These are phyloP conservation scores for Watsonalla cultraria DNA, from an alignment of 2,888 invertebrate genomes.

Conservation along the genomic window DNA sequence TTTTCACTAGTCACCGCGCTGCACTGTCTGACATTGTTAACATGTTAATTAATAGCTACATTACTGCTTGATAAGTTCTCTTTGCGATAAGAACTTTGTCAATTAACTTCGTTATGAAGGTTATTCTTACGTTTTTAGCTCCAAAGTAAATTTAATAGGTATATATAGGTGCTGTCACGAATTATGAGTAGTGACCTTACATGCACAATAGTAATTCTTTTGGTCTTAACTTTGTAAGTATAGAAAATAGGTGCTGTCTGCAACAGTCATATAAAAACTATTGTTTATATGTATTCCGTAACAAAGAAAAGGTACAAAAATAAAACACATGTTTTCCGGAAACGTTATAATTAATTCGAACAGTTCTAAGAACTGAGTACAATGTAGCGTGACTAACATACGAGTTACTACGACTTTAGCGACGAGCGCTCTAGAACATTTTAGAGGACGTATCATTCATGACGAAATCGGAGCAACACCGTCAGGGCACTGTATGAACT, in stretches of 20 bases:
- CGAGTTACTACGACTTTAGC: background rate
- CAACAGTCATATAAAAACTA: too few species aligned
- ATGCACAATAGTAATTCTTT: too few species aligned
- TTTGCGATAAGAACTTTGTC: background rate
- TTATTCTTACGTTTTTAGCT: background rate
- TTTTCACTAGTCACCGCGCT: background rate
- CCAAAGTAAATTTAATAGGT: too few species aligned
- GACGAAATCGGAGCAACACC: constrained; percentile 49
- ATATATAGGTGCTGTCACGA: too few species aligned
- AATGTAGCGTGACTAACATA: background rate
- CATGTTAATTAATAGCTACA: background rate
- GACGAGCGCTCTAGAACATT: background rate
- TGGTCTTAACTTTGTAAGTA: too few species aligned
- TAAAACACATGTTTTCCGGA: background rate
- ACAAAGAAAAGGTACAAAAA: background rate
- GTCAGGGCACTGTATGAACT: constrained; percentile 66
- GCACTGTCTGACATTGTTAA: background rate
- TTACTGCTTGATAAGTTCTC: background rate
- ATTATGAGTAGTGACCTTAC: too few species aligned
- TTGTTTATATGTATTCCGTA: background rate
- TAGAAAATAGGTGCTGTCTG: too few species aligned
- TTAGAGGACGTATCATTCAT: constrained; percentile 8
- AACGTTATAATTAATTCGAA: background rate
- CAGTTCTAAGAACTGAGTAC: background rate
- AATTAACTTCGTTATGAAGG: background rate